These are phyloP conservation scores for Atta colombica DNA, from an alignment of 1,140 invertebrate species.

Conservation along the genomic window DNA sequence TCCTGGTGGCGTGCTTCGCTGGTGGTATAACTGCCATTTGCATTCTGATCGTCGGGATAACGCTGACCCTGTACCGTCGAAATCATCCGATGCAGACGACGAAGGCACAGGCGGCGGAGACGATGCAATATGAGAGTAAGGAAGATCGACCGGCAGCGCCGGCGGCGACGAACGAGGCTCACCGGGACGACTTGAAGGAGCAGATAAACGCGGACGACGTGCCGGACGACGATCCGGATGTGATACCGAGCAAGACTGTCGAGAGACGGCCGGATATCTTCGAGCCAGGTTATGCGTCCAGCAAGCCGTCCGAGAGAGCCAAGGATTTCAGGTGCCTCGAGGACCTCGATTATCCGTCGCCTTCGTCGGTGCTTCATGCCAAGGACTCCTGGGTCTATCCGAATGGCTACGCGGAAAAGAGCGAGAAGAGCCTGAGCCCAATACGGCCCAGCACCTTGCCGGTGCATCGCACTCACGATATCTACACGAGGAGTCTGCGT, in stretches of 20 bases:
- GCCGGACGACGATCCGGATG: conserved; percentile 80
- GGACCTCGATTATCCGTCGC: conserved; percentile 69
- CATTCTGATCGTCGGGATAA: conserved; percentile 81
- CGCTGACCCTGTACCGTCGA: conserved; percentile 80
- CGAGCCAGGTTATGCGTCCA: conserved; percentile 74
- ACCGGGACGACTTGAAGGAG: conserved; percentile 53
- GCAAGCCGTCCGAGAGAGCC: conserved; percentile 65
- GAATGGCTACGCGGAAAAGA: conserved; percentile 74
- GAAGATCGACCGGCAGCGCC: conserved; percentile 46
- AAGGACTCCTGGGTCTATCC: conserved; percentile 77
- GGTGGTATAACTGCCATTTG: conserved; percentile 82
- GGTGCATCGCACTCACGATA: conserved; percentile 80
- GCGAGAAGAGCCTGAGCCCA: conserved; percentile 68
- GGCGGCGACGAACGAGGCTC: conserved; percentile 33
- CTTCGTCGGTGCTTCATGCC: conserved; percentile 57
- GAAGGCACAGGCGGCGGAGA: conserved; percentile 72
- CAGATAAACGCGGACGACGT: conserved; percentile 62
- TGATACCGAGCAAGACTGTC: conserved; percentile 77
- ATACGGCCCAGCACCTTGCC: conserved; percentile 80
- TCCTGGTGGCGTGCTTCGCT: conserved; percentile 82
- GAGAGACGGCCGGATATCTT: conserved; percentile 78
- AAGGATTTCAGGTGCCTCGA: conserved; percentile 72
- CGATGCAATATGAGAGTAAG: conserved; percentile 64
- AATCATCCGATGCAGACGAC: conserved; percentile 72
- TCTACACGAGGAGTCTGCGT: conserved; percentile 82